A percentile compares a stretch with the other conserved stretches of the same genome.
Evolutionary conservation across 2,113 vertebrate genomes (phyloP).

Genomic region (Aleadryas rufinucha): DNA sequence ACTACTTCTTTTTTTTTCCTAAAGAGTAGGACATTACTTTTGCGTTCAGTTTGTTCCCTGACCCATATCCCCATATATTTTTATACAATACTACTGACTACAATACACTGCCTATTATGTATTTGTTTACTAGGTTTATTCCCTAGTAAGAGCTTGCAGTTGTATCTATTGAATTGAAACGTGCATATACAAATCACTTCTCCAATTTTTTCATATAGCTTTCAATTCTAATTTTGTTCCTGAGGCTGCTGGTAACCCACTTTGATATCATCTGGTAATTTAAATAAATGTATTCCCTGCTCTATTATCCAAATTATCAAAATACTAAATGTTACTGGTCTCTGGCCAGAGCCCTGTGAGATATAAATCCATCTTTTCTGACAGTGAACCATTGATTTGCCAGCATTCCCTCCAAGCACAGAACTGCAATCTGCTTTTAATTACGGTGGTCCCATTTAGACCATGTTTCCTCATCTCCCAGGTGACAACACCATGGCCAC

Average conservation of each 20-base stretch:
- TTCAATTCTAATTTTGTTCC: neutral
- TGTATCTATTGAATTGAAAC: neutral
- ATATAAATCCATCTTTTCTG: neutral
- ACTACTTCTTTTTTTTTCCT: rapidly evolving
- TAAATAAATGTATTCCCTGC: neutral
- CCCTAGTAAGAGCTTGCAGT: neutral
- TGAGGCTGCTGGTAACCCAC: neutral
- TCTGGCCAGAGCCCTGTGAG: neutral
- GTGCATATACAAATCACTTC: neutral
- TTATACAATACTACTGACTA: neutral
- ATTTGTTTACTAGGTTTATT: neutral
- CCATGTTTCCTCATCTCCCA: neutral
- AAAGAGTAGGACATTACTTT: neutral
- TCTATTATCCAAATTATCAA: neutral
- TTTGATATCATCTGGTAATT: neutral
- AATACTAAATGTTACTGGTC: neutral
- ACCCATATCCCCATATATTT: neutral
- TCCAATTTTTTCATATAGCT: neutral
- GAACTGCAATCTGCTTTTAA: neutral
- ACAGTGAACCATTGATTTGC: neutral
- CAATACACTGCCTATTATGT: neutral
- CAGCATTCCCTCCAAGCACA: neutral
- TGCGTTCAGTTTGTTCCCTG: neutral
- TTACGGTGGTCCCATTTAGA: neutral
- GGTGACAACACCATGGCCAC: neutral